A percentile compares a stretch with the other conserved stretches of the same genome.
phyloP scores from a whole-genome alignment of 2,888 invertebrate species.

The Sarcophaga variegata region DNA sequence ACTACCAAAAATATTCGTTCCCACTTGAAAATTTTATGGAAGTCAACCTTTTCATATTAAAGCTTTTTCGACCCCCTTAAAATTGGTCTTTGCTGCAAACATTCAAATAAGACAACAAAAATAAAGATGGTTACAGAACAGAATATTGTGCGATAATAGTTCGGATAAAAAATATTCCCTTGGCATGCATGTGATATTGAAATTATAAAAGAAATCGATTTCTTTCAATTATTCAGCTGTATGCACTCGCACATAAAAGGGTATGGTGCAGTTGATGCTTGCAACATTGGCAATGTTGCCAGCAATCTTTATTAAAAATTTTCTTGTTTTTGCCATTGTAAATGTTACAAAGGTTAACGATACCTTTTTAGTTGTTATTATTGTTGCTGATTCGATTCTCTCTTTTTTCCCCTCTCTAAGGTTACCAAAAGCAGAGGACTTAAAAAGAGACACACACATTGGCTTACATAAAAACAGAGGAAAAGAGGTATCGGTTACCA shows the following conservation, averaged over 20 bases:
- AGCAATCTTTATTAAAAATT: not conserved
- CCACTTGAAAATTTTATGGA: no score
- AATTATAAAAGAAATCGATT: not conserved
- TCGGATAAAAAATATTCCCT: not conserved
- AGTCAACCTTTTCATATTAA: no score
- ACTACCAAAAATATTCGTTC: no score
- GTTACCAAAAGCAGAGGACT: not conserved
- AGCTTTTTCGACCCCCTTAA: no score
- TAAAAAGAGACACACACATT: no score
- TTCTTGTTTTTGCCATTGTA: constrained; percentile 12
- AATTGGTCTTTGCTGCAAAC: no score
- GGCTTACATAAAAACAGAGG: not conserved
- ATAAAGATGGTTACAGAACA: no score
- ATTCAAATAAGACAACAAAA: no score
- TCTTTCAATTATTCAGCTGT: not conserved
- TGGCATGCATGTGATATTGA: not conserved
- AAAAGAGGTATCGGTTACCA: constrained; percentile 65
- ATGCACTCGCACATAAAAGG: not conserved
- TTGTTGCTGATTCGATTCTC: constrained; percentile 16
- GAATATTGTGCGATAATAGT: not conserved
- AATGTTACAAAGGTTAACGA: constrained; percentile 51
- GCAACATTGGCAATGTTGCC: constrained; percentile 20
- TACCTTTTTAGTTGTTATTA: constrained; percentile 30
- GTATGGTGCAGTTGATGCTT: not conserved
- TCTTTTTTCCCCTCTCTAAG: not conserved